phyloP scores from a whole-genome alignment of 2,797 vertebrate genomes.

The Hapalemur alaotrensis region DNA sequence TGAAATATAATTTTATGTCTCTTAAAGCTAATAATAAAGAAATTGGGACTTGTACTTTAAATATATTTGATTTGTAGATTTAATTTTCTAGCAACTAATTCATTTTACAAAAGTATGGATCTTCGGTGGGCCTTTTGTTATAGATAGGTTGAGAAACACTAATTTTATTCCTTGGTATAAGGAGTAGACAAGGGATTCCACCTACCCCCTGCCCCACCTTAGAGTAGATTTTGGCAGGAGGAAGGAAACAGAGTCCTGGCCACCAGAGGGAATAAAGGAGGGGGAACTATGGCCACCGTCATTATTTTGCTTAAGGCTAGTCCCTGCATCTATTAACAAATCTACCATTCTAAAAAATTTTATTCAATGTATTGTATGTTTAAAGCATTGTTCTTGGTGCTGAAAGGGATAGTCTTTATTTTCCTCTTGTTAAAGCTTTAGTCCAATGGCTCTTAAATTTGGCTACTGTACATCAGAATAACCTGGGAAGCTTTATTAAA shows the following conservation, averaged over 20 bases:
- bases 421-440: not conserved
- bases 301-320: not conserved
- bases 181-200: not conserved
- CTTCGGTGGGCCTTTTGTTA: not conserved
- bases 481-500: not conserved
- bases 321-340: not conserved
- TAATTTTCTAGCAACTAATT: constrained; percentile 18
- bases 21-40: constrained; percentile 32
- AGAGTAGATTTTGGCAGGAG: not conserved
- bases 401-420: not conserved
- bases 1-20: constrained; percentile 43
- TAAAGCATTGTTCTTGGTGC: not conserved
- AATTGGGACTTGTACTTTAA: constrained; percentile 6
- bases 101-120: not conserved
- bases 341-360: not conserved
- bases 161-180: not conserved
- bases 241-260: not conserved
- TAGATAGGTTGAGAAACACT: constrained; percentile 11
- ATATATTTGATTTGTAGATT: constrained; percentile 37
- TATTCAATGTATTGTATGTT: not conserved
- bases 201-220: not conserved
- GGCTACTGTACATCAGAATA: not conserved
- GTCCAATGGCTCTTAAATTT: not conserved
- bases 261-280: not conserved
- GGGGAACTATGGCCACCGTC: not conserved